Percentiles rank a stretch among this genome's conserved stretches.
phyloP scores from a whole-genome alignment of 2,888 invertebrate species.

The Stegophylla sp. region DNA sequence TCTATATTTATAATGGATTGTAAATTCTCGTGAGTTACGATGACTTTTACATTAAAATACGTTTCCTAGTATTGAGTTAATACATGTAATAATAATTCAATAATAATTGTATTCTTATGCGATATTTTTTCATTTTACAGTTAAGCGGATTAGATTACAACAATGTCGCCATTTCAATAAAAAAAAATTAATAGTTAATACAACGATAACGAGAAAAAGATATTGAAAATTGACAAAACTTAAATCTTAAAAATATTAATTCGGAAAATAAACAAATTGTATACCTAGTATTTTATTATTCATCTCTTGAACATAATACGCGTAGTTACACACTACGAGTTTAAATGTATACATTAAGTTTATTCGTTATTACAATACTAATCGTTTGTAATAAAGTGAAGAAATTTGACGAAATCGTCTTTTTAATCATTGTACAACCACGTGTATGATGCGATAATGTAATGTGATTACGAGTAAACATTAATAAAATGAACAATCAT shows the following conservation, averaged over 20 bases:
- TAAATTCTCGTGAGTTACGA: not conserved
- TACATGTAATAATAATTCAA: not conserved
- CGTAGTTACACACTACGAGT: too few species aligned
- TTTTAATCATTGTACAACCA: slow-evolving; percentile 15
- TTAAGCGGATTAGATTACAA: slow-evolving; percentile 29
- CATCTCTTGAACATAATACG: too few species aligned
- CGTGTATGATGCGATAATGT: too few species aligned
- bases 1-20: not conserved
- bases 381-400: too few species aligned
- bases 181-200: not conserved
- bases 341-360: slow-evolving; percentile 9
- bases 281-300: not conserved
- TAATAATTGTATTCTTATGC: slow-evolving; percentile 23
- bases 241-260: not conserved
- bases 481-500: too few species aligned
- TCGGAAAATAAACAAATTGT: slow-evolving; percentile 34
- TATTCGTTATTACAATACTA: too few species aligned
- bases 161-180: slow-evolving; percentile 3
- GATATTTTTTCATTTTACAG: slow-evolving; percentile 15
- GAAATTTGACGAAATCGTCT: not conserved
- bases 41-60: slow-evolving; percentile 15
- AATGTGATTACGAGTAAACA: too few species aligned
- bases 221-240: not conserved
- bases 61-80: not conserved
- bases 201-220: not conserved